Evolutionary conservation across 2,113 vertebrate genomes (phyloP), one percentile per base, ranked within the genome.

Genomic region (Hiodon tergisus): DNA sequence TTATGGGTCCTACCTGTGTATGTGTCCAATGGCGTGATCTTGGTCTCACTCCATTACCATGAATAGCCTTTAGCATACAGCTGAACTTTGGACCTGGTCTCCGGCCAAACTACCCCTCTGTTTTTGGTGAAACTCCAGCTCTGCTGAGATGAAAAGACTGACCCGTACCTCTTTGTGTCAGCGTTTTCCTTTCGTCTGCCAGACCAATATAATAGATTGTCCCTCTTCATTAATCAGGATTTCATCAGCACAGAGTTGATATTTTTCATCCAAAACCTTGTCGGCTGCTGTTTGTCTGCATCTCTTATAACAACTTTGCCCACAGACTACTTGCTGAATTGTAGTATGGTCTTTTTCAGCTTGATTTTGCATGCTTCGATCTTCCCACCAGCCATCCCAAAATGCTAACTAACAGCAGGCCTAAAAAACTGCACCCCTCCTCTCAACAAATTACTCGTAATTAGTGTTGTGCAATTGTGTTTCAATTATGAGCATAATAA

Each of bases 191-290:
- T 73, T 75, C 48, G 75, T 61, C 75, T 78, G 59, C 75, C 75
- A 78, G 72, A 73, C 79, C 75, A 82, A 80, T 71, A 77, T 76
- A 77, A 80, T 80, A 74, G 79, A 80, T 77, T 82, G 75, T 82
- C 77, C 72, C 78, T 79, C 69, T 79, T 72, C 73, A 81, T 79
- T 79, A 78, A 76, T 79, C 63, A 76, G 66, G 53, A 79, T 55
- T 79, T 80, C 61, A 73, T 78, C 76, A 75, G 67, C 72, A 47
- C 71, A 81, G 48, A 67, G 50, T 10, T 76, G 74, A 79, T 70
- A 51, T 59, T 70, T 66, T 68, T 70, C 74, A 57, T 69, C 74
- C 52, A 63, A 69, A 52, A 77, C 70, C 9, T 9, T 63, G 55
- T 51, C 31, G 48, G 50, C 57, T 1, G 53, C 51, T n/a, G 66